A percentile compares a stretch with the other conserved stretches of the same genome.
phyloP scores from a whole-genome alignment of 2,113 vertebrate species.

The Heterocephalus glaber region DNA sequence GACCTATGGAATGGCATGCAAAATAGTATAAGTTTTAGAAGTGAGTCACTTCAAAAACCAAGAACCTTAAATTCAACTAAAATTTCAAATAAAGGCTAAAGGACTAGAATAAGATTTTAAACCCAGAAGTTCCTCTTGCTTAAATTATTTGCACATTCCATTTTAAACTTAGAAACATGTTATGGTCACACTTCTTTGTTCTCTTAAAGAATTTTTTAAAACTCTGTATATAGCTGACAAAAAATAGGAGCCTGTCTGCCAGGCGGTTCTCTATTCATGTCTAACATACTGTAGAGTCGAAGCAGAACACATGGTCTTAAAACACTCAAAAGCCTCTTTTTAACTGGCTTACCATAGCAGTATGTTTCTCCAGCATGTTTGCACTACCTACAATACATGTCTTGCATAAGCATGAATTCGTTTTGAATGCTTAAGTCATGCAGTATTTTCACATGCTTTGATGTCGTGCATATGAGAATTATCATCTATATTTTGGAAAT shows the following conservation, averaged over 20 bases:
- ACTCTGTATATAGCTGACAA: conserved; percentile 71
- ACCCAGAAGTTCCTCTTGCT: conserved; percentile 74
- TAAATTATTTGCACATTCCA: conserved; percentile 82
- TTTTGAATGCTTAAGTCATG: conserved; percentile 48
- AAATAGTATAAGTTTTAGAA: not conserved
- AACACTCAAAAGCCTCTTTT: conserved; percentile 65
- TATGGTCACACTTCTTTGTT: conserved; percentile 80
- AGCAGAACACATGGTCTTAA: conserved; percentile 67
- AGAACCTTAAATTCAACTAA: conserved; percentile 68
- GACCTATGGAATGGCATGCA: rapidly evolving
- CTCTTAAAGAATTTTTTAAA: conserved; percentile 58
- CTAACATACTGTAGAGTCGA: conserved; percentile 48
- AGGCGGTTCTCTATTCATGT: conserved; percentile 17
- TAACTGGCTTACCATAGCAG: conserved; percentile 49
- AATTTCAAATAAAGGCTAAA: conserved; percentile 72
- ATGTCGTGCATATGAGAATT: conserved; percentile 62
- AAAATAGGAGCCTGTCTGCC: conserved; percentile 78
- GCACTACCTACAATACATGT: conserved; percentile 52
- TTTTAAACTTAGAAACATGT: conserved; percentile 79
- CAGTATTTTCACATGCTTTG: conserved; percentile 72
- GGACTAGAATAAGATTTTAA: conserved; percentile 75
- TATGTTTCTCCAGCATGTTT: conserved; percentile 63
- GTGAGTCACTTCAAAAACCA: conserved; percentile 38
- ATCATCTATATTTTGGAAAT: conserved; percentile 52
- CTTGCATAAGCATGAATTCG: conserved; percentile 61